Conservation (phyloP, 2,888 invertebrate genomes). For the Slavum lentiscoides region DNA sequence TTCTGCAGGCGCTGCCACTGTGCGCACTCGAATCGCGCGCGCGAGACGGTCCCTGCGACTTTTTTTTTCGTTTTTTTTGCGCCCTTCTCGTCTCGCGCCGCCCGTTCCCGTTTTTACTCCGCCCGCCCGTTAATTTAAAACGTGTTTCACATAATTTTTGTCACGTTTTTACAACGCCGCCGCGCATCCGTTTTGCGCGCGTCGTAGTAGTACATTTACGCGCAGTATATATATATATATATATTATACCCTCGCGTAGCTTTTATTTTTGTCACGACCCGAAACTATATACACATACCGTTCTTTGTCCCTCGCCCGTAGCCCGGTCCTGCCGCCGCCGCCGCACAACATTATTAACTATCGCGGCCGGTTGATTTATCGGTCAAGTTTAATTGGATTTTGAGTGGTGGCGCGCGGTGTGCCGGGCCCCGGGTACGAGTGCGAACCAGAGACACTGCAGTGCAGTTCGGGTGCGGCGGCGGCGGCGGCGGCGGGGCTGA, state of each 20-base stretch:
- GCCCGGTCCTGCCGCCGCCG: slow-evolving; percentile 7
- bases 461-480: neutral
- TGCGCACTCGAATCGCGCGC: neutral
- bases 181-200: neutral
- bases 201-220: neutral
- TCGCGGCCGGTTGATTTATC: slow-evolving; percentile 52
- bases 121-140: slow-evolving; percentile 38
- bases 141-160: slow-evolving; percentile 52
- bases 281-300: slow-evolving; percentile 15
- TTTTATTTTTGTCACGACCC: slow-evolving; percentile 55
- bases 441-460: neutral
- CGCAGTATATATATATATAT: neutral
- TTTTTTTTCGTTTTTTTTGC: neutral
- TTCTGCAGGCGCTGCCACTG: too few relatives aligned
- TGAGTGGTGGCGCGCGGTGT: slow-evolving; percentile 43
- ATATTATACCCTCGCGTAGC: slow-evolving; percentile 13
- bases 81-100: neutral
- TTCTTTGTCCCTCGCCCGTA: neutral
- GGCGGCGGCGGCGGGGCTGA: neutral
- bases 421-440: neutral
- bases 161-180: slow-evolving; percentile 41
- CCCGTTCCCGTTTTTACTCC: neutral
- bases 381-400: slow-evolving; percentile 54
- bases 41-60: neutral
- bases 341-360: slow-evolving; percentile 47